Evolutionary conservation across 2,888 invertebrate genomes (phyloP), one percentile per base, ranked within the genome.

Genomic region (Parnassius smintheus): DNA sequence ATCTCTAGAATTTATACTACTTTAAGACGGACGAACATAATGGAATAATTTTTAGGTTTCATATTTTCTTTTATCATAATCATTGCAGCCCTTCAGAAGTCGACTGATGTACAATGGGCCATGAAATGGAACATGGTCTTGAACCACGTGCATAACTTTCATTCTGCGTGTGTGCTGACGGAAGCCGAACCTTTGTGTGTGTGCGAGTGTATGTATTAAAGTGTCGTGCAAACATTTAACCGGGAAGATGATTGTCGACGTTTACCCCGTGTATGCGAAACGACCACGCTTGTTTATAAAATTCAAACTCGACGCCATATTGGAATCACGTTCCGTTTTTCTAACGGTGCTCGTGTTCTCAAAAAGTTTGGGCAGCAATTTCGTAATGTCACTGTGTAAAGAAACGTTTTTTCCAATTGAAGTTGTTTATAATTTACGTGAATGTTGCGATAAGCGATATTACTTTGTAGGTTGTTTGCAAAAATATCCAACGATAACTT

Each of bases 291-390:
- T 53, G 53, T 53, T 53, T 41, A 49, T 49, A 13, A 49, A 49
- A 52, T 52, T 18, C 13, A 49, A 13, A 7, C 13, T 7, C 18
- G 49, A 49, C n/a, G 49, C 49, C 42, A 18, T 55, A 45, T 55
- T 18, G 55, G 55, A 22, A 18, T 55, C 55, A 55, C 55, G 55
- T 55, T 44, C 44, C 44, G 13, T 55, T 53, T 45, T 45, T 45
- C 44, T 18, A 13, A 45, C 44, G 55, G 22, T n/a, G 54, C 41
- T 44, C 55, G 44, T 45, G 44, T 22, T 55, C 22, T n/a, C 42
- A 42, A 45, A 55, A 55, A 55, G 55, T 55, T 55, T 18, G 55
- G 55, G 11, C 55, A 45, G 55, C 55, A 22, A 9, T 12, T 55
- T 45, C 55, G 55, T 55, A 45, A 55, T 18, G 45, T 35, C 12